Evolutionary conservation across 2,888 invertebrate species (phyloP), one percentile per base, ranked within the genome.

Genomic region (Pyrochroa serraticornis): DNA sequence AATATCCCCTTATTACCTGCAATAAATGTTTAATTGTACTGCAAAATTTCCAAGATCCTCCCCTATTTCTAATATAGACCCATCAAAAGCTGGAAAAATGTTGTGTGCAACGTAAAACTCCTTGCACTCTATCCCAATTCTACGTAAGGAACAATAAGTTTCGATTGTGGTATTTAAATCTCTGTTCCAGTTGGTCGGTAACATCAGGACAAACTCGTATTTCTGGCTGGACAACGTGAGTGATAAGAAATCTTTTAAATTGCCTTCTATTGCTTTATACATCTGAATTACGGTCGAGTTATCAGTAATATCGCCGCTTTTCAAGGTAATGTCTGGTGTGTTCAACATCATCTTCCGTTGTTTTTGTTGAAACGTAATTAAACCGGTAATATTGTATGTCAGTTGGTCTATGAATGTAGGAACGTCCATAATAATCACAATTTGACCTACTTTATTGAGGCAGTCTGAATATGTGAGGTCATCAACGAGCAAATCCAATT

Each of bases 121-220:
- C 53, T 65, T 55, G 39, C 62, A 61, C 10, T 34, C 33, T 13
- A 69, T 10, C 12, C 64, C 53, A 8, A 71, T 35, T 50, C 67
- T 69, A 5, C 51, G 63, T 38, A 75, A 68, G 9, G 60, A 58
- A 49, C 75, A 75, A 48, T 74, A 66, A 30, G 69, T 68, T 67
- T 74, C 72, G 41, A 77, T 66, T n/a, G 70, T 64, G 30, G 62
- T 68, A 30, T 65, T 64, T 22, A 75, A 41, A 39, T 52, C 61
- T 30, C 50, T 60, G 42, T 52, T 58, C 63, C 66, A 67, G 5
- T 64, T 62, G 14, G 52, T 41, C 7, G 67, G 65, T 42, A 70
- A 47, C 37, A 66, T 58, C 32, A 71, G 45, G 31, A 71, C 61
- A n/a, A 73, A 63, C 37, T 67, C 60, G n/a, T 48, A 66, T 56